A percentile compares a stretch with the other conserved stretches of the same genome.
These are phyloP conservation scores for Branchellion lobata DNA, from an alignment of 2,888 invertebrate genomes.

Conservation along the genomic window DNA sequence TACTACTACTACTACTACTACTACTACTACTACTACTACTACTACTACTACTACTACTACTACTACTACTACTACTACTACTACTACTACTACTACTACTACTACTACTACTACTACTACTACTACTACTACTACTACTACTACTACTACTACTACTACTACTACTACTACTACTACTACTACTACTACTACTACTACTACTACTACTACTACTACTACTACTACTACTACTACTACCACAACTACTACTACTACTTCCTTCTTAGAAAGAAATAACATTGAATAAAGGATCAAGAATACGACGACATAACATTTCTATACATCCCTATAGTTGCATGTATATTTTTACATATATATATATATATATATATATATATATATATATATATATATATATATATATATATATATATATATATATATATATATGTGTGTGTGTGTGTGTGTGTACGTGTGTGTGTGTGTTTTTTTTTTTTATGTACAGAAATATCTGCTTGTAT, in stretches of 20 bases:
- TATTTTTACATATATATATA: too few relatives aligned
- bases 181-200: conserved; percentile 41
- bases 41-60: conserved; percentile 37
- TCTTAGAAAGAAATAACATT: neutral
- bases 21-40: conserved; percentile 43
- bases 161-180: conserved; percentile 42
- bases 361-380: too few relatives aligned
- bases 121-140: conserved; percentile 39
- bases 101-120: conserved; percentile 43
- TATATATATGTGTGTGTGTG: too few relatives aligned
- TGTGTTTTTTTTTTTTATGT: too few relatives aligned
- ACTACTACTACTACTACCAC: conserved; percentile 40
- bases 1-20: conserved; percentile 43
- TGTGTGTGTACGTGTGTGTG: too few relatives aligned
- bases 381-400: too few relatives aligned
- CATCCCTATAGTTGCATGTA: too few relatives aligned
- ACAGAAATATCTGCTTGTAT: too few relatives aligned
- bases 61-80: conserved; percentile 36
- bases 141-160: conserved; percentile 42
- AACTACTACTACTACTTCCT: conserved; percentile 35
- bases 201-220: conserved; percentile 34
- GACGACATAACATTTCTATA: too few relatives aligned
- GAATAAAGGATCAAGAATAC: too few relatives aligned
- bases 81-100: conserved; percentile 34
- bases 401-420: too few relatives aligned